Percentiles rank a stretch among this genome's conserved stretches.
Conservation (phyloP, 1,140 invertebrate genomes). For the Ostrea edulis region DNA sequence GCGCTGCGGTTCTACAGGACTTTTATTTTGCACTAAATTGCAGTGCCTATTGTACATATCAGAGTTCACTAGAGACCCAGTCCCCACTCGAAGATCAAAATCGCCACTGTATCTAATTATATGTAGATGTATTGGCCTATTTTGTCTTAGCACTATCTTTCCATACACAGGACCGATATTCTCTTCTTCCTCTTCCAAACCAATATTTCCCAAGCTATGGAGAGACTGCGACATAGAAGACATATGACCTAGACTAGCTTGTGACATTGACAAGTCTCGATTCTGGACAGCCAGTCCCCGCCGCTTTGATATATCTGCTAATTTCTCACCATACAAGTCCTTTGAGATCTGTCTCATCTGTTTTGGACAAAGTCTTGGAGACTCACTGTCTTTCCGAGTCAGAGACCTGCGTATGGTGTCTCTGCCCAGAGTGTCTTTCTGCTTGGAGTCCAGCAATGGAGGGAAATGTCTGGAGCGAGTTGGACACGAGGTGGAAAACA, state of each 20-base stretch:
- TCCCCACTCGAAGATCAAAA: conserved; percentile 50
- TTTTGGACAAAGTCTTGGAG: conserved; percentile 46
- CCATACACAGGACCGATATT: neutral
- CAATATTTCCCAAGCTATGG: conserved; percentile 52
- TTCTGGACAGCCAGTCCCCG: conserved; percentile 64
- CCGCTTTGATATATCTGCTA: conserved; percentile 63
- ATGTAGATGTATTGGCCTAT: conserved; percentile 35
- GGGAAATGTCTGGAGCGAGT: conserved; percentile 48
- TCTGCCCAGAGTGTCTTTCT: conserved; percentile 54
- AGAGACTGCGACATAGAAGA: conserved; percentile 55
- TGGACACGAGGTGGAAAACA: conserved; percentile 54
- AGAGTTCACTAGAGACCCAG: conserved; percentile 59
- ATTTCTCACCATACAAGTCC: conserved; percentile 61
- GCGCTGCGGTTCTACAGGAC: conserved; percentile 34
- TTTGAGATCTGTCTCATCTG: conserved; percentile 63
- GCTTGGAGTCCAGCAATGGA: conserved; percentile 45
- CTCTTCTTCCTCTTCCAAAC: conserved; percentile 23
- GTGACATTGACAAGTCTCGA: conserved; percentile 68
- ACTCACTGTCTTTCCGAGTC: conserved; percentile 51
- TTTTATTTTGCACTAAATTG: neutral
- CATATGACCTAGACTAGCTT: conserved; percentile 63
- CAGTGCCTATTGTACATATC: conserved; percentile 49
- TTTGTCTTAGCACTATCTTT: conserved; percentile 37
- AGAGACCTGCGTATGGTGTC: conserved; percentile 53
- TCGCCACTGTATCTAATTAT: conserved; percentile 38